These are phyloP conservation scores for Hippopotamyrus pictus DNA, from an alignment of 2,797 vertebrate genomes.

Conservation along the genomic window DNA sequence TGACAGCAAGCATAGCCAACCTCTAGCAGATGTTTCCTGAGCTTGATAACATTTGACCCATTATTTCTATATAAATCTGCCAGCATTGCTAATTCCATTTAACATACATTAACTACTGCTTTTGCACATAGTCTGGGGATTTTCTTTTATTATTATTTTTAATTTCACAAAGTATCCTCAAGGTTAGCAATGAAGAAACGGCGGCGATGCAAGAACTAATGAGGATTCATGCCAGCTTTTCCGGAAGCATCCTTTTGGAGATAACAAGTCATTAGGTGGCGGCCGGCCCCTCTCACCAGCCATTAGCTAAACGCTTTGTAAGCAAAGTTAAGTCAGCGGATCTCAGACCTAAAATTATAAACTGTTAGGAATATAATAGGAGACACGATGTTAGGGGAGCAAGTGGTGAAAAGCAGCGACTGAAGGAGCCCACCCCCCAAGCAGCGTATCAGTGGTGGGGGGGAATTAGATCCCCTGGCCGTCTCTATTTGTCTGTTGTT, in stretches of 20 bases:
- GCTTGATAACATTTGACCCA: conserved; percentile 44
- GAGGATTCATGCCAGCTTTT: neutral
- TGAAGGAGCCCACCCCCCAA: neutral
- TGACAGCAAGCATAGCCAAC: conserved; percentile 31
- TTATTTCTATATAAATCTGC: conserved; percentile 47
- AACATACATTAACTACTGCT: conserved; percentile 24
- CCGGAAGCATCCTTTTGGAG: neutral
- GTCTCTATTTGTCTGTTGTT: neutral
- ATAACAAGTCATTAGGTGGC: neutral
- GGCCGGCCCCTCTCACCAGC: too few species aligned
- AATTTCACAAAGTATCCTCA: conserved; percentile 19
- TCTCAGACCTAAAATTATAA: conserved; percentile 4
- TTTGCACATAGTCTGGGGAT: conserved; percentile 13
- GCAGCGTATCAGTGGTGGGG: neutral
- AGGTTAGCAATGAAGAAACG: neutral
- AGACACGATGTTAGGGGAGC: neutral
- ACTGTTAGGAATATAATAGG: neutral
- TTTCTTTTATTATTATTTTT: conserved; percentile 14
- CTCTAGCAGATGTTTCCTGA: conserved; percentile 42
- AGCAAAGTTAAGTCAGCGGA: conserved; percentile 7
- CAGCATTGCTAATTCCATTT: conserved; percentile 32
- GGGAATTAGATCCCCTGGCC: neutral
- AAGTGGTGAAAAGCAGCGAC: neutral
- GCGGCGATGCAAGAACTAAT: neutral
- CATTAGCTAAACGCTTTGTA: neutral